Conservation (phyloP, 2,797 vertebrate genomes). For the Chelon auratus region DNA sequence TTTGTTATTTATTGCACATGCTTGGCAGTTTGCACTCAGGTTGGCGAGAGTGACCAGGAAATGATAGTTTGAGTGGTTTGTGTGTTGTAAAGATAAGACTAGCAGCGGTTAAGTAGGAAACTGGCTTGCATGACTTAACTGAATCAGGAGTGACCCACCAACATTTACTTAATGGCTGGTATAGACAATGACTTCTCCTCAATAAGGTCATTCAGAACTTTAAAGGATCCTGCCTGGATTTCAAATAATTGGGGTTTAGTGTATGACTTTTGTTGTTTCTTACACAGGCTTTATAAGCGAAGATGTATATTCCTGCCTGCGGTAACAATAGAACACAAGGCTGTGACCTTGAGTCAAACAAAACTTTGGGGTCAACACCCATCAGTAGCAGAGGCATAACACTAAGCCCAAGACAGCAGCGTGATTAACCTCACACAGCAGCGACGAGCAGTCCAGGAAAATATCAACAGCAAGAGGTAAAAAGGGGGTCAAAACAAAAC, state of each 20-base stretch:
- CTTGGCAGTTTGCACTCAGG: constrained; percentile 57
- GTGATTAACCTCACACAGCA: constrained; percentile 37
- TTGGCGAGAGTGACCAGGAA: constrained; percentile 46
- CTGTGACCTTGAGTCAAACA: constrained; percentile 35
- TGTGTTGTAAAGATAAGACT: constrained; percentile 49
- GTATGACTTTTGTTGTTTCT: constrained; percentile 21
- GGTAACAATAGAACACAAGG: background rate
- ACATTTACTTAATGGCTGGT: constrained; percentile 6
- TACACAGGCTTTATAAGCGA: constrained; percentile 5
- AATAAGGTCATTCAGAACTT: constrained; percentile 6
- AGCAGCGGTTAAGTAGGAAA: constrained; percentile 45
- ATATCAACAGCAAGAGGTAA: constrained; percentile 29
- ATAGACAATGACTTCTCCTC: background rate
- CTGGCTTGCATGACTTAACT: too few species aligned
- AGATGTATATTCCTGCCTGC: background rate
- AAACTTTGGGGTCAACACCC: constrained; percentile 7
- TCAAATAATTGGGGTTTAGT: constrained; percentile 10
- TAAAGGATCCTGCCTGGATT: background rate
- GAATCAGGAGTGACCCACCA: constrained; percentile 14
- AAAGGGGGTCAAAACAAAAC: constrained; percentile 7
- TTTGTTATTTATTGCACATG: constrained; percentile 69
- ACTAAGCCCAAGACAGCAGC: constrained; percentile 25
- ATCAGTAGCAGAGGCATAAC: constrained; percentile 4
- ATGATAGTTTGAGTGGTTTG: constrained; percentile 49
- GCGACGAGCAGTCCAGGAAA: constrained; percentile 18